Percentiles rank a stretch among this genome's conserved stretches.
phyloP scores from a whole-genome alignment of 1,140 invertebrate genomes.

The Neodiprion lecontei region DNA sequence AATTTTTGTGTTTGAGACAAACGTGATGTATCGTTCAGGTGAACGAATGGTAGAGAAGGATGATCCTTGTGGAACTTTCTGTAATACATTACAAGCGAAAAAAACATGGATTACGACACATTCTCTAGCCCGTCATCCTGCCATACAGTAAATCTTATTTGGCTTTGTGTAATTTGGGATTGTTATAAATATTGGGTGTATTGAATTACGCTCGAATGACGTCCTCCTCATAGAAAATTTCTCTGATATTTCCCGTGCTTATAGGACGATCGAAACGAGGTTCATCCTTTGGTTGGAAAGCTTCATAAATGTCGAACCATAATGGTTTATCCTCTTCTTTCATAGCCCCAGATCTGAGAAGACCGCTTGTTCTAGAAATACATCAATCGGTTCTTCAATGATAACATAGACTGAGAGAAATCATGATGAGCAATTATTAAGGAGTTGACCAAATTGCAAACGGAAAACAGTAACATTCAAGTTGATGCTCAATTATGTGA shows the following conservation, averaged over 20 bases:
- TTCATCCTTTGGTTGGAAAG: conserved; percentile 83
- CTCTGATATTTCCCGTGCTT: conserved; percentile 64
- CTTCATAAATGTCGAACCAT: conserved; percentile 90
- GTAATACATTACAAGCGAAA: conserved; percentile 38
- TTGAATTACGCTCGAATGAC: conserved; percentile 76
- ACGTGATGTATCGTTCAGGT: conserved; percentile 57
- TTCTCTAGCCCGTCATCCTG: no score
- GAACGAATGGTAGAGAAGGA: conserved; percentile 59
- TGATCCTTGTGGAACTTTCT: conserved; percentile 71
- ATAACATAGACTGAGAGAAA: conserved; percentile 15
- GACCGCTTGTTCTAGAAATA: conserved; percentile 72
- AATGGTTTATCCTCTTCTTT: conserved; percentile 80
- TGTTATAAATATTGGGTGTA: conserved; percentile 5
- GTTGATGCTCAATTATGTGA: neutral
- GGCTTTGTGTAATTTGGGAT: neutral
- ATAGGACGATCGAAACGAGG: conserved; percentile 74
- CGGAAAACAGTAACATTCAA: neutral
- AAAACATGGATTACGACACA: neutral
- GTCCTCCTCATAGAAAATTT: conserved; percentile 90
- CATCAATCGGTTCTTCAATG: conserved; percentile 18
- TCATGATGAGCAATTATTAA: neutral
- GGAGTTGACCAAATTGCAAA: neutral
- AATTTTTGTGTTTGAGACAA: conserved; percentile 67
- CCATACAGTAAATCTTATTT: no score
- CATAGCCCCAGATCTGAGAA: conserved; percentile 78